A percentile compares a stretch with the other conserved stretches of the same genome.
Evolutionary conservation across 2,113 vertebrate genomes (phyloP).

Genomic region (Spilogale gracilis): DNA sequence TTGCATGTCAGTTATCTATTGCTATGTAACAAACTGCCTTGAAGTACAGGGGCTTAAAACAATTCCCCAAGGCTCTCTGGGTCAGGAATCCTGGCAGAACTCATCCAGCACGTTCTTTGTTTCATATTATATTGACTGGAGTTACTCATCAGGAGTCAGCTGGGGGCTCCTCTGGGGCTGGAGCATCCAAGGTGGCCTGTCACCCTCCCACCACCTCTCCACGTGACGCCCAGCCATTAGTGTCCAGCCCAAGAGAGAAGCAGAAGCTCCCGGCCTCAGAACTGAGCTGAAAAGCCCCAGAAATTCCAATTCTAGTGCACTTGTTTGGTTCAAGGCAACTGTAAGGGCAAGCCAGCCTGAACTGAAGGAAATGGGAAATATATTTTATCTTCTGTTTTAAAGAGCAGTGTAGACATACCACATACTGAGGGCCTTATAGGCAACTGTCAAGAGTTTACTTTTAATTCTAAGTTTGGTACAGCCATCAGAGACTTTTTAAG

Average conservation of each 20-base stretch:
- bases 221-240: neutral
- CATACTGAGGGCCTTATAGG: neutral
- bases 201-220: neutral
- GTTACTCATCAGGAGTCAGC: neutral
- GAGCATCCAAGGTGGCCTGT: neutral
- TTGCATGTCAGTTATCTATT: neutral
- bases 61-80: neutral
- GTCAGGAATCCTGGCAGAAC: neutral
- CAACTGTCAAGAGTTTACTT: neutral
- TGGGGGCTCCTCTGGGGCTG: neutral
- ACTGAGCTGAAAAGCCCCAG: too few relatives aligned
- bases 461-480: neutral
- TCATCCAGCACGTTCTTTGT: neutral
- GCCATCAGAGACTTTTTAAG: neutral
- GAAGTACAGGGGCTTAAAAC: neutral
- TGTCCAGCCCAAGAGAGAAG: neutral
- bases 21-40: neutral
- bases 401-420: neutral
- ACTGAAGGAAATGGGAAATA: neutral
- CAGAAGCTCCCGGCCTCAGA: neutral
- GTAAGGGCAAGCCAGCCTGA: neutral
- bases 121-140: neutral
- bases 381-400: neutral
- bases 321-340: neutral
- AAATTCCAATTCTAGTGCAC: neutral